A percentile compares a stretch with the other conserved stretches of the same genome.
These are phyloP conservation scores for Lepidocyrtinus sp. DNA, from an alignment of 2,888 invertebrate species.

Conservation along the genomic window DNA sequence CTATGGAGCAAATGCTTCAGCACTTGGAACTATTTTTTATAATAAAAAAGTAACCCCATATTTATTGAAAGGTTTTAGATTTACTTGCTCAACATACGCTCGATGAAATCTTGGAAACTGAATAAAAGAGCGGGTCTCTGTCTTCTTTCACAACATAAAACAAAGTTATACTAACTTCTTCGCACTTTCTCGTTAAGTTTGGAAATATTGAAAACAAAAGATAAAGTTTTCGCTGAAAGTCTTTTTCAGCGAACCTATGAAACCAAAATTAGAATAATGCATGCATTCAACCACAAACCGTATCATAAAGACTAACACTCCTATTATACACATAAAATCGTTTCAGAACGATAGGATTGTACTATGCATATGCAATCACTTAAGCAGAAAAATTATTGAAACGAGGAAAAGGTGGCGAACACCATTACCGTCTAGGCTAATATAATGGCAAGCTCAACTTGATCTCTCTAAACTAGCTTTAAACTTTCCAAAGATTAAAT, in stretches of 20 bases:
- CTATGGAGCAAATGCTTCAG: background rate
- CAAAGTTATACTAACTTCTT: background rate
- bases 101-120: background rate
- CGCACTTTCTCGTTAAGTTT: background rate
- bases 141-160: background rate
- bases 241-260: background rate
- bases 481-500: background rate
- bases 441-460: background rate
- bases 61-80: background rate
- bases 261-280: background rate
- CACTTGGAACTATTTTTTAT: background rate
- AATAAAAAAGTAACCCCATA: constrained; percentile 1
- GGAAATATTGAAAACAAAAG: background rate
- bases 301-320: no score
- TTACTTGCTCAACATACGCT: background rate
- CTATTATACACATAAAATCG: no score
- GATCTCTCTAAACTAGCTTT: no score
- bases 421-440: constrained; percentile 4
- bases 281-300: no score
- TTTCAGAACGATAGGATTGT: no score
- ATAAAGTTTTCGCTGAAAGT: background rate
- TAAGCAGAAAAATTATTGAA: constrained; percentile 6
- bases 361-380: background rate
- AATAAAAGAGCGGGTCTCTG: background rate
- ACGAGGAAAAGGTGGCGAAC: background rate